Percentiles rank a stretch among this genome's conserved stretches.
Conservation (phyloP, 92 coral and sea anemone genomes). For the Galaxea fascicularis region DNA sequence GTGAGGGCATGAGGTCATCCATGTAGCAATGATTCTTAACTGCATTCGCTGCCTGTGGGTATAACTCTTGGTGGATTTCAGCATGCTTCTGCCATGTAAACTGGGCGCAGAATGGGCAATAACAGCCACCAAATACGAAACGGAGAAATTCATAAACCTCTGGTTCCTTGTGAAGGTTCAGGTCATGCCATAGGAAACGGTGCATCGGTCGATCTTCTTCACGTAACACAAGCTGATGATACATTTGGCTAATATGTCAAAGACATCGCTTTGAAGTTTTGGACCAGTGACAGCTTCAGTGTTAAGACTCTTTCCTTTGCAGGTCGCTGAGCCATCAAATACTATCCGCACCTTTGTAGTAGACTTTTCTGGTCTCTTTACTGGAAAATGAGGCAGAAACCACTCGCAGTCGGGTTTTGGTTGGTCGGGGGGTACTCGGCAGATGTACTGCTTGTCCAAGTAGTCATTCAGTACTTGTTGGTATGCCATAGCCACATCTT, state of each 20-base stretch:
- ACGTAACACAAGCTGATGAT: conserved; percentile 33
- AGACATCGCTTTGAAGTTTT: conserved; percentile 51
- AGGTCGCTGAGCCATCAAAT: conserved; percentile 35
- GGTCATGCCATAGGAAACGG: conserved; percentile 50
- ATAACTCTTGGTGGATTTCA: not conserved
- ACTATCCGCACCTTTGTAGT: conserved; percentile 36
- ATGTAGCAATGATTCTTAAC: not conserved
- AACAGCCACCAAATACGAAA: conserved; percentile 77
- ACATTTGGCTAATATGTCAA: conserved; percentile 56
- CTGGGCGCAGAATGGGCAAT: conserved; percentile 73
- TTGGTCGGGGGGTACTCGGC: conserved; percentile 40
- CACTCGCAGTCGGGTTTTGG: conserved; percentile 29
- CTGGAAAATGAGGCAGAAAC: conserved; percentile 57
- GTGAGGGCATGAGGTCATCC: conserved; percentile 35
- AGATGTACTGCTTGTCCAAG: conserved; percentile 24
- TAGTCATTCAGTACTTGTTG: conserved; percentile 30
- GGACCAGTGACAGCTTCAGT: conserved; percentile 40
- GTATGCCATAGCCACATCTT: conserved; percentile 25
- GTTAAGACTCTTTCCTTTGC: conserved; percentile 42
- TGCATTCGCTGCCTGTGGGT: not conserved
- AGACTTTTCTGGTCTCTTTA: conserved; percentile 28
- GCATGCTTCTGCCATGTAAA: conserved; percentile 62
- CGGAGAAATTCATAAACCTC: conserved; percentile 59
- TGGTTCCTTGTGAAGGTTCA: conserved; percentile 46
- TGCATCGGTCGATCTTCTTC: conserved; percentile 23